phyloP scores from a whole-genome alignment of 2,888 invertebrate genomes.

The Polyploca ridens region DNA sequence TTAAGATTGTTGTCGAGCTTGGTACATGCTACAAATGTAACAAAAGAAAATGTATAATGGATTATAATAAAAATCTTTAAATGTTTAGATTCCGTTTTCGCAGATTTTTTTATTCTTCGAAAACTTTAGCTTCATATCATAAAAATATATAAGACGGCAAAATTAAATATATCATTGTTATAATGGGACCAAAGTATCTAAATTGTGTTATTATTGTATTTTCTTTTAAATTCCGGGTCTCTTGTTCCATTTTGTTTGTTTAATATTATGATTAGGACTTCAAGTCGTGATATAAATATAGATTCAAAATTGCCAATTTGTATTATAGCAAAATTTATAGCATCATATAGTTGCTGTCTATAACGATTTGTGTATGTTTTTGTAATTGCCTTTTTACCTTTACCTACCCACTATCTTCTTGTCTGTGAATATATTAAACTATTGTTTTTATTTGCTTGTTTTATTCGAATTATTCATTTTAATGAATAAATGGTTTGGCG shows the following conservation, averaged over 20 bases:
- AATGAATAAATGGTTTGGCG: too few relatives aligned
- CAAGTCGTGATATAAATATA: slow-evolving; percentile 16
- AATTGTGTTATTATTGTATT: slow-evolving; percentile 29
- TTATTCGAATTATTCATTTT: slow-evolving; percentile 16
- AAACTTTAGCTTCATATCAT: slow-evolving; percentile 15
- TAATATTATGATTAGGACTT: background rate
- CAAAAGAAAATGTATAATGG: slow-evolving; percentile 25
- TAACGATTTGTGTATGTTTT: slow-evolving; percentile 31
- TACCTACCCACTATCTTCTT: slow-evolving; percentile 34
- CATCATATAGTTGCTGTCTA: slow-evolving; percentile 22
- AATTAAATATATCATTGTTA: slow-evolving; percentile 46
- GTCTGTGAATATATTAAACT: slow-evolving; percentile 41
- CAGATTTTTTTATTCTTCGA: slow-evolving; percentile 21
- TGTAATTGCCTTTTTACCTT: slow-evolving; percentile 30
- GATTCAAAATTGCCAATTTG: slow-evolving; percentile 23
- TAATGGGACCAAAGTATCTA: slow-evolving; percentile 60
- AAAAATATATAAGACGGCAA: slow-evolving; percentile 18
- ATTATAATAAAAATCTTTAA: slow-evolving; percentile 27
- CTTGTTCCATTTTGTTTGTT: slow-evolving; percentile 15
- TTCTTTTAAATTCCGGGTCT: slow-evolving; percentile 24
- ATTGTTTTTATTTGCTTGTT: slow-evolving; percentile 35
- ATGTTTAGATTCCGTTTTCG: slow-evolving; percentile 26
- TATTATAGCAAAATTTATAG: slow-evolving; percentile 22
- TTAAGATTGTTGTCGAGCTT: slow-evolving; percentile 46
- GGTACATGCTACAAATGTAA: slow-evolving; percentile 35